Evolutionary conservation across 1,140 invertebrate species (phyloP).

Genomic region (Platyscapa corneri): DNA sequence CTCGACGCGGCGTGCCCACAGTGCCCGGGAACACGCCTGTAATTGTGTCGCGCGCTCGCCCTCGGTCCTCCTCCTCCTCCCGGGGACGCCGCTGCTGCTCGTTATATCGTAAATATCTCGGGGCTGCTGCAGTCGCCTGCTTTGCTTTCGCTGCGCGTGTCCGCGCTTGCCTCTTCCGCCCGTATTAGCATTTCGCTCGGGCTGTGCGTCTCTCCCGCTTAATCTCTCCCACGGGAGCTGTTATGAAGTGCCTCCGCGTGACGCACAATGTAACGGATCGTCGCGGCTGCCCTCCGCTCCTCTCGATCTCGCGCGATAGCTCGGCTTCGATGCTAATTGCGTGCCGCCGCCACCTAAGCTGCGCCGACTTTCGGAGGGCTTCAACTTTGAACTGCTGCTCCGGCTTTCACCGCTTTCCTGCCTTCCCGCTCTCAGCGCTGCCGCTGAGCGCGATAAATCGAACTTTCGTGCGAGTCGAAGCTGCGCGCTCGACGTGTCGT

Average conservation of each 20-base stretch:
- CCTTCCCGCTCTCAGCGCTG: too few species aligned
- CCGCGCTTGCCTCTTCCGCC: constrained; percentile 37
- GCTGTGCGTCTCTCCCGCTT: neutral
- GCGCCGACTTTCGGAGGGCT: neutral
- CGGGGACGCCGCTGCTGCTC: too few species aligned
- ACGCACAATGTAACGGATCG: constrained; percentile 22
- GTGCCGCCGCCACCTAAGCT: too few species aligned
- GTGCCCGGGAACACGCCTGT: too few species aligned
- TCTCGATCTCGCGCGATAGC: constrained; percentile 40
- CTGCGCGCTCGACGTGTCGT: too few species aligned
- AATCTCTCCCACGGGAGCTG: constrained; percentile 29
- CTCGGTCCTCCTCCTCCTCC: neutral
- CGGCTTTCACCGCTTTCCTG: too few species aligned
- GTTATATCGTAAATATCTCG: constrained; percentile 26
- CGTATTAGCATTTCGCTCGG: constrained; percentile 45
- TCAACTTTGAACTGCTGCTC: neutral
- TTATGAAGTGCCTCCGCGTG: constrained; percentile 20
- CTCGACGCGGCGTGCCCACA: neutral
- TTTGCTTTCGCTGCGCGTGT: constrained; percentile 23
- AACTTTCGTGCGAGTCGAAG: too few species aligned
- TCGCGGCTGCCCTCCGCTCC: neutral
- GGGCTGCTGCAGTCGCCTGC: constrained; percentile 6
- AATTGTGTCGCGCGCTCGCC: too few species aligned
- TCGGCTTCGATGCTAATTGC: constrained; percentile 42
- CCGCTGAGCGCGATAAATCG: too few species aligned